Base-by-base conservation (phyloP, 1,140 invertebrate species). In the Neotoxoptera formosana region DNA sequence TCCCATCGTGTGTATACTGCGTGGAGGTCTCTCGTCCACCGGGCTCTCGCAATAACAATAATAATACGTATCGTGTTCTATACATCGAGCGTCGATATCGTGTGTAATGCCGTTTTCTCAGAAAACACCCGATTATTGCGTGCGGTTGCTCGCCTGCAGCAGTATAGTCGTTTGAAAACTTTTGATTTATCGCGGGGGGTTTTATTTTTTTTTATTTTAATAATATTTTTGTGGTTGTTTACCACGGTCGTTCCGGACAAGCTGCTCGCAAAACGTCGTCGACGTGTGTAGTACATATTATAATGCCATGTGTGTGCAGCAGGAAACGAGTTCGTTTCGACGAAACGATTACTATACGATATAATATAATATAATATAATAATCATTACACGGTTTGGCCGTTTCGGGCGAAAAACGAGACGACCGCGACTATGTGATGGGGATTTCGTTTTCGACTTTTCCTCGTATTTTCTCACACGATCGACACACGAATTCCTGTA, bases 401-500 rank as follows among this genome's bases (percentile, higher is more conserved):
- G 76, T 83, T 83, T 41, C 8, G 36, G 36, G 83, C 25, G 83
- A 41, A 84, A 84, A 84, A 45, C 36, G 83, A 84, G 83, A 84
- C 36, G 83, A 41, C 23, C 36, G 6, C 30, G 4, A 8, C 60
- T 8, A 67, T 25, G n/a, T 14, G 41, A 84, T 84, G 36, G 8
- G 8, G 83, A 25, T 84, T 84, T 84, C 45, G 45, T 84, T 84
- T 84, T 45, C 25, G 36, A 84, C 83, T 84, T 84, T 84, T 45
- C 83, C 83, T 21, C 45, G 36, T 84, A 84, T 84, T 84, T 25
- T 23, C 83, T 25, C 83, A 23, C 36, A 84, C n/a, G n/a, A 41
- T 36, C 83, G 83, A 84, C 83, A 84, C 83, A 41, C 83, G 83
- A 84, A 84, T 84, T 84, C 83, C 83, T 41, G 41, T 41, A 25